phyloP scores from a whole-genome alignment of 1,140 invertebrate species.

The Drosophila sp. region DNA sequence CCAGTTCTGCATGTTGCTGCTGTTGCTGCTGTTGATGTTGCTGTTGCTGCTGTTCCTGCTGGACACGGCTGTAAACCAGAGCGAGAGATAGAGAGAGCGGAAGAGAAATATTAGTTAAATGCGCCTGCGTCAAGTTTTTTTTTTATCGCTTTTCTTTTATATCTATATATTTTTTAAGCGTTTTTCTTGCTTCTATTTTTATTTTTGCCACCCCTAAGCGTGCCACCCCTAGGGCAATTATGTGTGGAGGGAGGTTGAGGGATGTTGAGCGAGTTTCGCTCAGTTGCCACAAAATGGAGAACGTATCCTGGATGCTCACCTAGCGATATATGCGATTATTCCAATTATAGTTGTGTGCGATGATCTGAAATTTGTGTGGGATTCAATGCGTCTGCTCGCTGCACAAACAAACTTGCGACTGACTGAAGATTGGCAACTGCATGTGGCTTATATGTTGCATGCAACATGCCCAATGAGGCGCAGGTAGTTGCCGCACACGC shows the following conservation, averaged over 20 bases:
- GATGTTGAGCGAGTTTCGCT: constrained; percentile 63
- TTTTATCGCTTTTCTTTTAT: constrained; percentile 45
- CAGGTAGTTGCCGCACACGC: constrained; percentile 70
- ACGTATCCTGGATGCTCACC: constrained; percentile 38
- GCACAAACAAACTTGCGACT: constrained; percentile 56
- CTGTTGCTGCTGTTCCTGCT: constrained; percentile 3
- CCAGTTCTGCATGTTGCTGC: constrained; percentile 80
- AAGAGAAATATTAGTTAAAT: constrained; percentile 31
- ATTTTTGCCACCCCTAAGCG: constrained; percentile 69
- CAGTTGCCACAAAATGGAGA: constrained; percentile 50
- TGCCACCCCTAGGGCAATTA: background rate
- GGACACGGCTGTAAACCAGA: constrained; percentile 47
- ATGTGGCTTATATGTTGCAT: constrained; percentile 56
- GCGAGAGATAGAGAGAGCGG: constrained; percentile 18
- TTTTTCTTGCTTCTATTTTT: constrained; percentile 55
- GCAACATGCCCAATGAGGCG: background rate
- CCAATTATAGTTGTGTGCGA: constrained; percentile 24
- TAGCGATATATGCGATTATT: constrained; percentile 30
- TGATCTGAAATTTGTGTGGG: constrained; percentile 10
- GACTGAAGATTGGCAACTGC: constrained; percentile 50
- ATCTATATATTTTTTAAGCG: background rate
- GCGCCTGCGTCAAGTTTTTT: constrained; percentile 74
- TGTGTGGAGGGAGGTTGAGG: constrained; percentile 30
- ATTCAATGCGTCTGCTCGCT: constrained; percentile 49
- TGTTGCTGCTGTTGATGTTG: no score